These are phyloP conservation scores for Steinernema feltiae DNA, from an alignment of 1,140 invertebrate genomes.

Conservation along the genomic window DNA sequence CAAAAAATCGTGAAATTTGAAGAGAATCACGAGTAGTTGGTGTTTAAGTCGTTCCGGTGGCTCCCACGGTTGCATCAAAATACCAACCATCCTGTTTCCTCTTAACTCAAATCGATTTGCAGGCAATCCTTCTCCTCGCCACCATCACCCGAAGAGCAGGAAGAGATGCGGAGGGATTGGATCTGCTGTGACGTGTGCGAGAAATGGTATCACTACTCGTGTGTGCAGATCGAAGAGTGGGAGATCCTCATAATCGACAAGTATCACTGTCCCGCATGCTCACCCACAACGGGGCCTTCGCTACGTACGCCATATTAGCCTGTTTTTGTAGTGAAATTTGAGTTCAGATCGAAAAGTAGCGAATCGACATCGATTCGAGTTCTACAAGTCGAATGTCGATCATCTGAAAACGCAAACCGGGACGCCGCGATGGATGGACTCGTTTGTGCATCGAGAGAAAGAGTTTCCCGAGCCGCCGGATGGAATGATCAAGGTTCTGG, in stretches of 20 bases:
- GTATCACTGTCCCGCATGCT: conserved; percentile 27
- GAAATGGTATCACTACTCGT: conserved; percentile 26
- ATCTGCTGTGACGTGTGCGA: conserved; percentile 27
- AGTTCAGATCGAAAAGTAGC: conserved; percentile 9
- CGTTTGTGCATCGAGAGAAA: background rate
- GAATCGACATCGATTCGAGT: conserved; percentile 16
- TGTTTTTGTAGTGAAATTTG: conserved; percentile 3
- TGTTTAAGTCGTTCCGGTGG: no score
- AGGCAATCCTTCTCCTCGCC: background rate
- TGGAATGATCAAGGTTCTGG: background rate
- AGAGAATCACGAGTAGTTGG: no score
- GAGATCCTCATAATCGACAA: conserved; percentile 29
- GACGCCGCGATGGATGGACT: background rate
- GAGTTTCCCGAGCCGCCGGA: background rate
- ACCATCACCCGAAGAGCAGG: background rate
- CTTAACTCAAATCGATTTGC: no score
- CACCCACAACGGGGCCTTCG: background rate
- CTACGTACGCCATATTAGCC: conserved; percentile 8
- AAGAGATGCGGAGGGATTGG: conserved; percentile 15
- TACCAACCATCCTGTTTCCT: no score
- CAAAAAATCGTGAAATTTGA: no score
- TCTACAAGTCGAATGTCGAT: conserved; percentile 15
- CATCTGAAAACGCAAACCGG: background rate
- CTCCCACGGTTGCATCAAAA: no score
- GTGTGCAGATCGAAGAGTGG: conserved; percentile 26